phyloP scores from a whole-genome alignment of 2,113 vertebrate species.

The Pelodiscus sinensis region DNA sequence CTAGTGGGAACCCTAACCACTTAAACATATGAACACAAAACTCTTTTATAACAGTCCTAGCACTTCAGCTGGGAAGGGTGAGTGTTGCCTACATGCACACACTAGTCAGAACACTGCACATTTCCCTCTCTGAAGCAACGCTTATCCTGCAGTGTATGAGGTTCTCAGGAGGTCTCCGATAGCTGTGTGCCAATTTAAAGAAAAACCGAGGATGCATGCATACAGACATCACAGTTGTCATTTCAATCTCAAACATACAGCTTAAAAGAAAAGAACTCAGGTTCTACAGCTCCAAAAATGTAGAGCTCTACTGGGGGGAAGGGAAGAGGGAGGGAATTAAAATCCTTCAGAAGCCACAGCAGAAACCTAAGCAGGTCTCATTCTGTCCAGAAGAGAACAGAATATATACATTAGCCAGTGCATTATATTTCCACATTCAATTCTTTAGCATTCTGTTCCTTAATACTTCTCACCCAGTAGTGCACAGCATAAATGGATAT shows the following conservation, averaged over 20 bases:
- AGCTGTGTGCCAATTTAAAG: rapidly evolving
- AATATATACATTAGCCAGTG: background rate
- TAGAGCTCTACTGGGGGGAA: background rate
- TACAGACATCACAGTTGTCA: background rate
- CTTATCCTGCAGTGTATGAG: background rate
- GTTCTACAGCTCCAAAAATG: background rate
- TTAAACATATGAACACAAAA: background rate
- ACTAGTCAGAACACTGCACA: background rate
- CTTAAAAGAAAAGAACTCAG: background rate
- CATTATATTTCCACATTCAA: background rate
- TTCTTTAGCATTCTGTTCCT: background rate
- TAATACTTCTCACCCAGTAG: background rate
- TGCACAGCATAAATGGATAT: background rate
- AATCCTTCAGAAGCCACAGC: background rate
- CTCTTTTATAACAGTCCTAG: background rate
- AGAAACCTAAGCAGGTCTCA: background rate
- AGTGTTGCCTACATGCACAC: background rate
- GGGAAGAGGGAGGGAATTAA: background rate
- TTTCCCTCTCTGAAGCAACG: background rate
- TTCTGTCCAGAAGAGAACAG: background rate
- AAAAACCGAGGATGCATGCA: rapidly evolving
- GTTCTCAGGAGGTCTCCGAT: background rate
- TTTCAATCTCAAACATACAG: background rate
- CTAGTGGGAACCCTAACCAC: background rate
- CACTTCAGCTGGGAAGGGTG: background rate